These are phyloP conservation scores for Euwallacea fornicatus DNA, from an alignment of 1,140 invertebrate genomes.

Conservation along the genomic window DNA sequence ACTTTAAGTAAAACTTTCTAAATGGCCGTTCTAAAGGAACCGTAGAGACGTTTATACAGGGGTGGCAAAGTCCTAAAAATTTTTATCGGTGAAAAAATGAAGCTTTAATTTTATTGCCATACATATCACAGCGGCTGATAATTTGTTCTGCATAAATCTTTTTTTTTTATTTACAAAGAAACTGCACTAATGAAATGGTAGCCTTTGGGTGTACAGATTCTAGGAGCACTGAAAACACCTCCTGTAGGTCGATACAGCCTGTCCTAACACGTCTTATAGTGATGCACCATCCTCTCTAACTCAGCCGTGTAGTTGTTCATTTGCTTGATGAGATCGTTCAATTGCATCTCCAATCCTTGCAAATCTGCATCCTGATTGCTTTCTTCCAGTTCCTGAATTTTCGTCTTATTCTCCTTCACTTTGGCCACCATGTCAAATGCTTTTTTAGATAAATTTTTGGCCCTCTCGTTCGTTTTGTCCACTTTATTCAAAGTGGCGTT, in stretches of 20 bases:
- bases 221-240: conserved; percentile 15
- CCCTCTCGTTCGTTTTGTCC: conserved; percentile 46
- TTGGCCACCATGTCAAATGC: conserved; percentile 46
- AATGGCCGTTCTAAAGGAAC: conserved; percentile 13
- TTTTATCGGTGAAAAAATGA: neutral
- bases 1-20: conserved; percentile 6
- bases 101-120: conserved; percentile 17
- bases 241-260: neutral
- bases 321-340: conserved; percentile 54
- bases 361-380: conserved; percentile 49
- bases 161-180: neutral
- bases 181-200: too few species aligned
- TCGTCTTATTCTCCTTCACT: conserved; percentile 44
- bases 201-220: too few species aligned
- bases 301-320: conserved; percentile 42
- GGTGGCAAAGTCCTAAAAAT: neutral
- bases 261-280: conserved; percentile 48
- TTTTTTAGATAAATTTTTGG: conserved; percentile 46
- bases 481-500: conserved; percentile 45
- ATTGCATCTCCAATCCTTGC: conserved; percentile 45
- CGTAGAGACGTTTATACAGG: neutral
- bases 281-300: conserved; percentile 43
- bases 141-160: neutral
- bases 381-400: conserved; percentile 51
- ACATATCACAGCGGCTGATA: conserved; percentile 32